Percentiles rank a stretch among this genome's conserved stretches.
These are phyloP conservation scores for Champsocephalus esox DNA, from an alignment of 2,797 vertebrate genomes.

Conservation along the genomic window DNA sequence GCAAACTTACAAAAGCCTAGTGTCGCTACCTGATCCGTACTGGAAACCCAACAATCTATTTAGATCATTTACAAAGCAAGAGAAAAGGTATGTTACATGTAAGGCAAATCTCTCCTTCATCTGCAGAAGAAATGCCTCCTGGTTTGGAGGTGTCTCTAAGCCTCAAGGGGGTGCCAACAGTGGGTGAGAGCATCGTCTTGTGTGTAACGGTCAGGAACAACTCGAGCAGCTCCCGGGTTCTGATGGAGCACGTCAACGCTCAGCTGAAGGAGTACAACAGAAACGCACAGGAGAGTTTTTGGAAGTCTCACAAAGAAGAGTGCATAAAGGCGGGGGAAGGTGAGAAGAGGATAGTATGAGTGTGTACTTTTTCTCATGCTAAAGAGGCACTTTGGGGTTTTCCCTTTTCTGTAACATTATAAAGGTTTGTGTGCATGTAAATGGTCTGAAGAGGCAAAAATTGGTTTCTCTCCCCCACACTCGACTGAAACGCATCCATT, in stretches of 20 bases:
- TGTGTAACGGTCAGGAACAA: slow-evolving; percentile 81
- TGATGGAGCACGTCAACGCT: slow-evolving; percentile 82
- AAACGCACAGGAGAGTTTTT: slow-evolving; percentile 74
- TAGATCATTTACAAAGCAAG: no score
- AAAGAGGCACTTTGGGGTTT: no score
- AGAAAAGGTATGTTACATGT: no score
- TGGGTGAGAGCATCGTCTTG: slow-evolving; percentile 83
- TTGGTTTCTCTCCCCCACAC: no score
- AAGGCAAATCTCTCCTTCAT: neutral
- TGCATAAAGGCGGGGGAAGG: slow-evolving; percentile 81
- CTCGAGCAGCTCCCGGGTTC: slow-evolving; percentile 65
- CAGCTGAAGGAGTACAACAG: slow-evolving; percentile 82
- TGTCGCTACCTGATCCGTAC: no score
- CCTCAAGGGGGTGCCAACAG: slow-evolving; percentile 72
- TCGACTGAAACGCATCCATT: no score
- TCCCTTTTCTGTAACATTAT: no score
- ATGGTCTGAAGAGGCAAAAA: no score
- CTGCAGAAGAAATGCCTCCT: neutral
- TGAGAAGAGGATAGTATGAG: slow-evolving; percentile 53
- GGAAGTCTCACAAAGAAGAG: slow-evolving; percentile 71
- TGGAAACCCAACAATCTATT: no score
- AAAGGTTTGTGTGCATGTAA: no score
- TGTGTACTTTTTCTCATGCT: neutral
- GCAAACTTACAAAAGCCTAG: no score
- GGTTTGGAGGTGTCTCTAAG: slow-evolving; percentile 76